Conservation (phyloP, 2,113 vertebrate species). For the Etia nguti region DNA sequence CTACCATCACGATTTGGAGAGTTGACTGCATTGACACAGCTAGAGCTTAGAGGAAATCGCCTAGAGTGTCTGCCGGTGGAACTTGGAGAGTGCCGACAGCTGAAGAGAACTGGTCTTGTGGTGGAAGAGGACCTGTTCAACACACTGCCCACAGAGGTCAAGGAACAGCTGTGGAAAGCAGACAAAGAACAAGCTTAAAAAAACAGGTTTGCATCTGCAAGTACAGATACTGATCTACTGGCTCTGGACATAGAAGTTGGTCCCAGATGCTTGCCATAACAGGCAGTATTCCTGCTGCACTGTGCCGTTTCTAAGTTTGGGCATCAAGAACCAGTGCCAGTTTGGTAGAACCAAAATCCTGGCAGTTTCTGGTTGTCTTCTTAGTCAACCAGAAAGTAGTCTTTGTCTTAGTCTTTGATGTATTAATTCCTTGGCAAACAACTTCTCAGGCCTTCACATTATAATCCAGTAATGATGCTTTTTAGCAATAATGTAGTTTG, state of each 20-base stretch:
- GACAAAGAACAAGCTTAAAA: slow-evolving; percentile 92
- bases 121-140: slow-evolving; percentile 96
- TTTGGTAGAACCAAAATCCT: not conserved
- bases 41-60: slow-evolving; percentile 93
- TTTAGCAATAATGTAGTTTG: slow-evolving; percentile 23
- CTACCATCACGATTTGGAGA: slow-evolving; percentile 92
- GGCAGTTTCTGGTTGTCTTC: not conserved
- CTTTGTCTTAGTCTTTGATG: no score
- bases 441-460: not conserved
- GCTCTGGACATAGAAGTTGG: not conserved
- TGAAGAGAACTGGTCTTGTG: slow-evolving; percentile 89
- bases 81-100: slow-evolving; percentile 89
- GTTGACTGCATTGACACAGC: slow-evolving; percentile 86
- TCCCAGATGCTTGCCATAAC: not conserved
- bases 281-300: not conserved
- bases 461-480: not conserved
- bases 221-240: not conserved
- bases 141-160: slow-evolving; percentile 90
- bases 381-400: no score
- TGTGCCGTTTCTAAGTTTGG: slow-evolving; percentile 10
- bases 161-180: slow-evolving; percentile 88
- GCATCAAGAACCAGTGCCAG: not conserved
- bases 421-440: not conserved
- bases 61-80: slow-evolving; percentile 95
- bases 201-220: not conserved